phyloP scores from a whole-genome alignment of 2,888 invertebrate species.

The Andrena camellia region DNA sequence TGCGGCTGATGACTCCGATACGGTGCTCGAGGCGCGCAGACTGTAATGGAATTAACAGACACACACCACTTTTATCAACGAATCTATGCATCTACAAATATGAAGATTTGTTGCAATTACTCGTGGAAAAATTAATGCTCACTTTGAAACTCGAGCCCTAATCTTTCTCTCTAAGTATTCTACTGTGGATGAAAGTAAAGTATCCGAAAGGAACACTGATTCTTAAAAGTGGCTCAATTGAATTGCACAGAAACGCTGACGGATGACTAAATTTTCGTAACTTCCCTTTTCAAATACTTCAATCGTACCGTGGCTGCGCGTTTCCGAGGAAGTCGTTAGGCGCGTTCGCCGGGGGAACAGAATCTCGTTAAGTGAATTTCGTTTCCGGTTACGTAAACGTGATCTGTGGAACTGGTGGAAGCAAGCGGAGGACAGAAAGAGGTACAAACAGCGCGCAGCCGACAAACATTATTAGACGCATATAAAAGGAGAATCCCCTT shows the following conservation, averaged over 20 bases:
- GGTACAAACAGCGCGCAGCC: not conserved
- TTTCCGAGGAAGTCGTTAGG: conserved; percentile 36
- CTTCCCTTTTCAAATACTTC: not conserved
- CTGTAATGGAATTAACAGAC: not conserved
- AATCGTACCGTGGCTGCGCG: conserved; percentile 11
- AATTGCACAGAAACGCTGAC: too few species aligned
- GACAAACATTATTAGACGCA: too few species aligned
- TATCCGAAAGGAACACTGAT: too few species aligned
- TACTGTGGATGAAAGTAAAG: too few species aligned
- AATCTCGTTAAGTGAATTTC: conserved; percentile 33
- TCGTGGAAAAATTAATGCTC: too few species aligned
- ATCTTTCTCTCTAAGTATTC: too few species aligned
- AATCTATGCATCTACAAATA: not conserved
- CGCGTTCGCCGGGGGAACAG: conserved; percentile 17
- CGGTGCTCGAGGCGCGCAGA: not conserved
- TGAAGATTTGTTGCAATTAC: too few species aligned
- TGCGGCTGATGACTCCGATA: conserved; percentile 48
- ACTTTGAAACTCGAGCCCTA: too few species aligned
- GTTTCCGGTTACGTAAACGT: not conserved
- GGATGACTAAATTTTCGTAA: too few species aligned
- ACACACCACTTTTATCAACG: not conserved
- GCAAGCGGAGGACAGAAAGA: not conserved
- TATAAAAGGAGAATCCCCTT: too few species aligned
- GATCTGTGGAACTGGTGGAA: not conserved
- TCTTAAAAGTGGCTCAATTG: too few species aligned